A percentile compares a stretch with the other conserved stretches of the same genome.
Evolutionary conservation across 2,797 vertebrate genomes (phyloP).

Genomic region (Enteromius fasciolatus): DNA sequence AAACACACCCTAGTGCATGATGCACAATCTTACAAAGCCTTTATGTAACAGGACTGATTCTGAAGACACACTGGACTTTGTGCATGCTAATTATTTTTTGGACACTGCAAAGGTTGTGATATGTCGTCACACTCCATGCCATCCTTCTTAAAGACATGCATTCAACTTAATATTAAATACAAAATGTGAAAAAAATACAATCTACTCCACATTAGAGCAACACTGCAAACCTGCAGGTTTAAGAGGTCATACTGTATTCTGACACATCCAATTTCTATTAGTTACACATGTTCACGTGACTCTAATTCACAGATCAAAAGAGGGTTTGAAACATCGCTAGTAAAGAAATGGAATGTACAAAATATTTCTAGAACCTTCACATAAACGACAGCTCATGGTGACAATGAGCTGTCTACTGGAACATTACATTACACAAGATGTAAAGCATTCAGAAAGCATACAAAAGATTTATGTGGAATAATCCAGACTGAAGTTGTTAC

Average conservation of each 20-base stretch:
- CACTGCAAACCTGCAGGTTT: neutral
- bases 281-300: neutral
- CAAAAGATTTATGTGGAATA: neutral
- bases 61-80: conserved; percentile 1
- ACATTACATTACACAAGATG: neutral
- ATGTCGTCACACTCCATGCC: neutral
- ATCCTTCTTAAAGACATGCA: neutral
- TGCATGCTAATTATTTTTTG: neutral
- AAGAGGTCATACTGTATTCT: neutral
- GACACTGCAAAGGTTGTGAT: neutral
- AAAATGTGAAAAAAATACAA: neutral
- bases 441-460: neutral
- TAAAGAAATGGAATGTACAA: neutral
- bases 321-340: too few species aligned
- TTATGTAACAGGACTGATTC: neutral
- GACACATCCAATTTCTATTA: too few species aligned
- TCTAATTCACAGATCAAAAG: neutral
- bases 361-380: neutral
- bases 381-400: neutral
- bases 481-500: neutral
- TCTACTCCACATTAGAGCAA: neutral
- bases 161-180: neutral
- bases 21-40: neutral
- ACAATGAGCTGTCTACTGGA: neutral
- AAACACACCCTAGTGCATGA: neutral